A percentile compares a stretch with the other conserved stretches of the same genome.
Conservation (phyloP, 2,797 vertebrate genomes). For the Semotilus atromaculatus region DNA sequence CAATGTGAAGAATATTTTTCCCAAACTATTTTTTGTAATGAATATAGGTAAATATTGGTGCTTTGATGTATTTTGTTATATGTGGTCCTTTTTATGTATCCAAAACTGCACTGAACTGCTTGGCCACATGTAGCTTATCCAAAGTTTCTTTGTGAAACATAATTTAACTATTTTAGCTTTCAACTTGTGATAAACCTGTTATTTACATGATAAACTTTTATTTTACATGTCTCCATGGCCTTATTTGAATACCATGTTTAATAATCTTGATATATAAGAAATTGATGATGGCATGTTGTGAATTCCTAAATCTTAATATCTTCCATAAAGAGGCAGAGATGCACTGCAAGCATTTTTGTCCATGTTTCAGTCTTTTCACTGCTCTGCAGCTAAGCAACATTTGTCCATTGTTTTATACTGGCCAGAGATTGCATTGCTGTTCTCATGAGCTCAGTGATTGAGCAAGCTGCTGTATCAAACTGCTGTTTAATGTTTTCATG, state of each 20-base stretch:
- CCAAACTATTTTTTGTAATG: not conserved
- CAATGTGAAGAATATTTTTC: slow-evolving; percentile 4
- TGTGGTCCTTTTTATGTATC: slow-evolving; percentile 17
- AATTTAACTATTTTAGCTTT: not conserved
- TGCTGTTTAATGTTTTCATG: not conserved
- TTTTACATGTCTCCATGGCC: slow-evolving; percentile 11
- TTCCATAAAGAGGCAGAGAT: slow-evolving; percentile 14
- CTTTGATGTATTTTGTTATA: slow-evolving; percentile 14
- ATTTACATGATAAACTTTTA: not conserved
- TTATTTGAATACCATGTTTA: slow-evolving; percentile 19
- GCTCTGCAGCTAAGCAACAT: not conserved
- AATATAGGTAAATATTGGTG: not conserved
- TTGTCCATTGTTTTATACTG: not conserved
- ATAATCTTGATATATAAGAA: not conserved
- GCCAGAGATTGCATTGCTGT: not conserved
- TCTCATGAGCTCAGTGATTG: slow-evolving; percentile 1
- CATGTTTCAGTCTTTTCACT: slow-evolving; percentile 2
- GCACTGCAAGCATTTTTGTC: not conserved
- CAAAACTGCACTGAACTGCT: slow-evolving; percentile 17
- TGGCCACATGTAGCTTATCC: not conserved
- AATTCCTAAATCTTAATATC: slow-evolving; percentile 2
- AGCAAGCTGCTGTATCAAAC: slow-evolving; percentile 21
- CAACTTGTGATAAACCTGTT: not conserved
- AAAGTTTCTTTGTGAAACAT: not conserved
- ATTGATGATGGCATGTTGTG: not conserved